Evolutionary conservation across 2,888 invertebrate species (phyloP), one percentile per base, ranked within the genome.

Genomic region (Tolmerus cingulatus): DNA sequence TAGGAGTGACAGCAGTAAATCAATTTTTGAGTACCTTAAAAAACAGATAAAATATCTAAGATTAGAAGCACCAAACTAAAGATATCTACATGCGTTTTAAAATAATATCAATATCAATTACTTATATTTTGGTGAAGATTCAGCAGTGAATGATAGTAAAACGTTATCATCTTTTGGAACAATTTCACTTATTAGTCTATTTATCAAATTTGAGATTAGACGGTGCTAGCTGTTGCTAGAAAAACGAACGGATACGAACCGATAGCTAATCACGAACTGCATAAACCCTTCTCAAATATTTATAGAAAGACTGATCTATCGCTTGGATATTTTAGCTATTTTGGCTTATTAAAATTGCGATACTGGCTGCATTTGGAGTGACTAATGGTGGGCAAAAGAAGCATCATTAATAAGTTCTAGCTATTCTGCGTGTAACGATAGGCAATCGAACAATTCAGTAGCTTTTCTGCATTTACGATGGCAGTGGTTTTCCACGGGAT

Each of bases 91-190:
- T n/a, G 16, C 4, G 1, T n/a, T 51, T 4, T n/a, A 51, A 51
- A 1, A 1, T n/a, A 7, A 2, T 51, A 19, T n/a, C 19, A 5
- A n/a, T 51, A 19, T 51, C 51, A 51, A 51, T 51, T n/a, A 51
- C n/a, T 51, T 1, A 19, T 51, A 51, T 51, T 51, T 51, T 27
- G 66, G 2, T 27, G 27, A 66, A 9, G 0, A 27, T 66, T 23
- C 3, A 8, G 19, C 66, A 82, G 14, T 51, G 27, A 9, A 1
- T 34, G 23, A 55, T 30, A 16, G 14, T 9, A 16, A 30, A 86
- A 40, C 4, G 34, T 77, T 46, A 74, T 74, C n/a, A 40, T 30
- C 8, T 40, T 78, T 82, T 46, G 55, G 37, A n/a, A 87, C 88
- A 82, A 27, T 27, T 66, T 66, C 66, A 66, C 23, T 66, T 12